These are phyloP conservation scores for Philotrypesis tridentata DNA, from an alignment of 1,140 invertebrate genomes.

Conservation along the genomic window DNA sequence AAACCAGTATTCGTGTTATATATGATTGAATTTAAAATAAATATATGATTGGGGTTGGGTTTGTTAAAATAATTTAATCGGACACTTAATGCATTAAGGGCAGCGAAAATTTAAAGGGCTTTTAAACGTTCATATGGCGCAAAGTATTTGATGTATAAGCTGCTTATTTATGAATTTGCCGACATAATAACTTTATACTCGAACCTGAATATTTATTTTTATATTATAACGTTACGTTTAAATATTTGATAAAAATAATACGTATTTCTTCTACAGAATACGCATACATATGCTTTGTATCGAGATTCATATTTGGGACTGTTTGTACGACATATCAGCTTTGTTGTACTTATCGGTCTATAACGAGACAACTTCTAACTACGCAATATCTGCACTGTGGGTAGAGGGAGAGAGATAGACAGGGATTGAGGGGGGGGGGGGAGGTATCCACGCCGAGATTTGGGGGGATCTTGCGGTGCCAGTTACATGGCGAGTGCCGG, in stretches of 20 bases:
- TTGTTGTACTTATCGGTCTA: too few relatives aligned
- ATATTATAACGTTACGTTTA: too few relatives aligned
- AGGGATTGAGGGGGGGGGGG: constrained; percentile 1
- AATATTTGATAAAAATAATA: too few relatives aligned
- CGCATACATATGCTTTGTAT: too few relatives aligned
- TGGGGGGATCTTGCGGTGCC: background rate
- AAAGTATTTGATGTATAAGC: background rate
- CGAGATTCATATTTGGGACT: too few relatives aligned
- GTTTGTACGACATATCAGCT: too few relatives aligned
- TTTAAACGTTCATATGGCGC: background rate
- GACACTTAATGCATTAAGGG: background rate
- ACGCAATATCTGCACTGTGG: too few relatives aligned
- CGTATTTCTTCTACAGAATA: too few relatives aligned
- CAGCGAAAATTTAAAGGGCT: background rate
- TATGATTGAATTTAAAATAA: background rate
- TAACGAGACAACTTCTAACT: too few relatives aligned
- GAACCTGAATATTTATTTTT: too few relatives aligned
- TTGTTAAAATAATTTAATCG: background rate
- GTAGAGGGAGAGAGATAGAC: too few relatives aligned
- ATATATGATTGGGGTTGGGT: background rate
- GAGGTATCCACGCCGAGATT: background rate
- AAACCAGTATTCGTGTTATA: background rate
- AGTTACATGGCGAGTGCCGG: background rate
- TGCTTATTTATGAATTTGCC: background rate
- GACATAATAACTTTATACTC: background rate